Evolutionary conservation across 2,888 invertebrate genomes (phyloP), one percentile per base, ranked within the genome.

Genomic region (Hypena proboscidalis): DNA sequence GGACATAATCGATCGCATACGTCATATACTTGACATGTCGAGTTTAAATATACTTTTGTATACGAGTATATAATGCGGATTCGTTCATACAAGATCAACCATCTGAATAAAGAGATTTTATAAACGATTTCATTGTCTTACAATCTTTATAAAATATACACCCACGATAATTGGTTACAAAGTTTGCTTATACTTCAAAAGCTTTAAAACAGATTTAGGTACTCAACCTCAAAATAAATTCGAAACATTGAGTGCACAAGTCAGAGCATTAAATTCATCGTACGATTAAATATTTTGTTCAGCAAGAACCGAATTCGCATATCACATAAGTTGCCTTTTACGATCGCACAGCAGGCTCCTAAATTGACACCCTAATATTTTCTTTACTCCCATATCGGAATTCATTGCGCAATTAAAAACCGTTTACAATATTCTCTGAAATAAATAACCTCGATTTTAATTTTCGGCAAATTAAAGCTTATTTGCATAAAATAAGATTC

Each of bases 401-500:
- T 22, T 42, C 39, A 42, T 37, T 48, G 36, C 17, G 1, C 36
- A 39, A 46, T 66, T 63, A 49, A 34, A 59, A 47, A 29, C 35
- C 42, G 34, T 34, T 50, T 45, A 40, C 27, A 46, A 39, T 37
- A 31, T 54, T 52, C 38, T 7, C 2, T 25, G 47, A 21, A 55
- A 45, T 25, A 33, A 37, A 58, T 37, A 48, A 50, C 32, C 38
- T 51, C 25, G 31, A 47, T 56, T 54, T 54, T 60, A 51, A 49
- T 60, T 60, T 64, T 60, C 56, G 37, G 29, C 45, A 70, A 71
- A 70, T 67, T 68, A 56, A 59, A 58, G 57, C 58, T 41, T 67
- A 70, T 77, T 74, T 74, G 67, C 73, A 76, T 76, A 74, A 77
- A 68, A 71, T 69, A 69, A 60, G 48, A 54, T 58, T 57, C 55